A percentile compares a stretch with the other conserved stretches of the same genome.
These are phyloP conservation scores for Drosophila lini DNA, from an alignment of 1,140 invertebrate species.

Conservation along the genomic window DNA sequence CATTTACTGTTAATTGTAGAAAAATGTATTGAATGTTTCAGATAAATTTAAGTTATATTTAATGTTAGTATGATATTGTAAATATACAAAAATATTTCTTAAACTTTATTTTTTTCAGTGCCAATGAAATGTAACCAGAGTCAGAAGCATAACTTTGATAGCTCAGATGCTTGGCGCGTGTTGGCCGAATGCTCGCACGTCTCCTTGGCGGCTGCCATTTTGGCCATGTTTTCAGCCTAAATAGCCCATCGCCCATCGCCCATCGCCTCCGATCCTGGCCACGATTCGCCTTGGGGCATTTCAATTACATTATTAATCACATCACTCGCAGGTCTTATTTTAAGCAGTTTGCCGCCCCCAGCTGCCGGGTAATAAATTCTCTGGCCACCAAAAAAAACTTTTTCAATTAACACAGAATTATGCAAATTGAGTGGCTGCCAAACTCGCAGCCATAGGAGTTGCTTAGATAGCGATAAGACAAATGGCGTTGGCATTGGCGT, in stretches of 20 bases:
- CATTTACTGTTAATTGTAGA: neutral
- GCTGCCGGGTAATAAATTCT: constrained; percentile 58
- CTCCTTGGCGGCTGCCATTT: constrained; percentile 18
- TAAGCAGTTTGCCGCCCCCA: constrained; percentile 56
- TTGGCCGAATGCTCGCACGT: constrained; percentile 44
- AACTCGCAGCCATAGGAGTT: constrained; percentile 47
- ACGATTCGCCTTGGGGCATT: constrained; percentile 17
- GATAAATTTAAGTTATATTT: neutral
- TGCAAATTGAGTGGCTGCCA: constrained; percentile 72
- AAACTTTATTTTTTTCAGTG: neutral
- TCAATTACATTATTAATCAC: constrained; percentile 75
- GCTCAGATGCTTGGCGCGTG: constrained; percentile 34
- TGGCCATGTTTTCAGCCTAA: constrained; percentile 20
- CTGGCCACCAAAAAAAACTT: constrained; percentile 54
- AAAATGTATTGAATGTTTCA: neutral
- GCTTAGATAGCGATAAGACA: constrained; percentile 50
- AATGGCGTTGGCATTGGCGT: constrained; percentile 45
- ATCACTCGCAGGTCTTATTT: constrained; percentile 63
- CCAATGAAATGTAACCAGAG: constrained; percentile 20
- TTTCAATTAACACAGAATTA: constrained; percentile 80
- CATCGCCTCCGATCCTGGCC: constrained; percentile 12
- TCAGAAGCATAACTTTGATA: constrained; percentile 52
- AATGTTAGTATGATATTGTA: neutral
- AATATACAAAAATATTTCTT: neutral
- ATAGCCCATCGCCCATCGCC: constrained; percentile 21